Percentiles rank a stretch among this genome's conserved stretches.
Conservation (phyloP, 1,140 invertebrate species). For the Zelostemma sp. region DNA sequence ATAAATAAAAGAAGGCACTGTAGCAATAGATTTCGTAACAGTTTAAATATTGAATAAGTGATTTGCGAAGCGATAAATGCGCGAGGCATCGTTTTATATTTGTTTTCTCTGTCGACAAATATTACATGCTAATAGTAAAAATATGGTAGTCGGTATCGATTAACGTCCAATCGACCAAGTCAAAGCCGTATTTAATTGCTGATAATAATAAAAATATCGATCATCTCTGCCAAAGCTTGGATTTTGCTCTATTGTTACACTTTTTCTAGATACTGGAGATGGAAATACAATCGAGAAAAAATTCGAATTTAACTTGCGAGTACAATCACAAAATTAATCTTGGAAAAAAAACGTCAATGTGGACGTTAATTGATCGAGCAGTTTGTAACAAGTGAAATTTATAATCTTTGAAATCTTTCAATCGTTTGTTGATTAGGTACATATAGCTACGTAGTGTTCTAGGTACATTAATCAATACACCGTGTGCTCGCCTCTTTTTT, state of each 20-base stretch:
- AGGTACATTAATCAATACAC: slow-evolving; percentile 61
- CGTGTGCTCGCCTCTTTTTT: slow-evolving; percentile 59
- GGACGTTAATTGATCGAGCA: slow-evolving; percentile 5
- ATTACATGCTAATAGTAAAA: slow-evolving; percentile 1
- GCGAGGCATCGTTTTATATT: background rate
- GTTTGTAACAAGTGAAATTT: slow-evolving; percentile 47
- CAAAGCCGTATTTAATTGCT: background rate
- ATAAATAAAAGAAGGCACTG: background rate
- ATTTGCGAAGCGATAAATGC: background rate
- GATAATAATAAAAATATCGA: no score
- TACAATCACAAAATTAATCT: no score
- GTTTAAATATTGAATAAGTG: no score
- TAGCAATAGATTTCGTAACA: no score
- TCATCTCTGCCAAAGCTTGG: no score
- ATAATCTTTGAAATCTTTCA: slow-evolving; percentile 49
- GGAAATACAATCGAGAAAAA: no score
- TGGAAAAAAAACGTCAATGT: background rate
- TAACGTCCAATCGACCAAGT: background rate
- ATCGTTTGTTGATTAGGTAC: slow-evolving; percentile 55
- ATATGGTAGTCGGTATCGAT: background rate
- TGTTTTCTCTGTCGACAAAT: background rate
- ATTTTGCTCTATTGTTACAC: no score
- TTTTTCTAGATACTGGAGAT: no score
- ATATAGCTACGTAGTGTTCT: slow-evolving; percentile 56
- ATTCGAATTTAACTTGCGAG: no score